Percentiles rank a stretch among this genome's conserved stretches.
phyloP scores from a whole-genome alignment of 2,888 invertebrate genomes.

The Clunio marinus region DNA sequence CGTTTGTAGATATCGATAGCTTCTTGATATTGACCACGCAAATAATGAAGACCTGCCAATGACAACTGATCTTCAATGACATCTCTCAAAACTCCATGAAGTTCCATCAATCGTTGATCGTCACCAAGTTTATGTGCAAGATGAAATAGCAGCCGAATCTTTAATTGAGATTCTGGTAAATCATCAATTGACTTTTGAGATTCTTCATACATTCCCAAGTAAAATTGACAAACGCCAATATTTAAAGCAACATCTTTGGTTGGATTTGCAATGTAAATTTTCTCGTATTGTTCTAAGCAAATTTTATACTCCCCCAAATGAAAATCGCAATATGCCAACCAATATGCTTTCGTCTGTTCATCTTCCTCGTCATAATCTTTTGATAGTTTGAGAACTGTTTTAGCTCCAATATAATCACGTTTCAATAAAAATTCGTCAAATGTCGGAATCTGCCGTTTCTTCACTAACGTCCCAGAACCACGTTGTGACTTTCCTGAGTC shows the following conservation, averaged over 20 bases:
- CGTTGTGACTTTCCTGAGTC: conserved; percentile 54
- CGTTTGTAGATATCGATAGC: conserved; percentile 98
- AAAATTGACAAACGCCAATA: conserved; percentile 92
- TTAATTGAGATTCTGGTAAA: conserved; percentile 62
- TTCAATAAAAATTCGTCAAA: conserved; percentile 84
- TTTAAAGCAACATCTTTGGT: conserved; percentile 67
- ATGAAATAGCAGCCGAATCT: conserved; percentile 83
- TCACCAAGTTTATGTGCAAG: conserved; percentile 88
- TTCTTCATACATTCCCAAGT: conserved; percentile 67
- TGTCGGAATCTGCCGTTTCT: conserved; percentile 57
- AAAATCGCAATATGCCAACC: conserved; percentile 94
- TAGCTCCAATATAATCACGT: conserved; percentile 91
- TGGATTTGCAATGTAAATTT: conserved; percentile 54
- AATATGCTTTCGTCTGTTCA: conserved; percentile 57
- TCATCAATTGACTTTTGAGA: conserved; percentile 62
- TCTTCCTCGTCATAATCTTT: conserved; percentile 42
- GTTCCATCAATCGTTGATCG: conserved; percentile 75
- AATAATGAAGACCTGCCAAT: conserved; percentile 91
- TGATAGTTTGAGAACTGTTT: conserved; percentile 72
- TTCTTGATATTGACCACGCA: conserved; percentile 95
- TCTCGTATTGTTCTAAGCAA: conserved; percentile 68
- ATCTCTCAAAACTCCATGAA: conserved; percentile 80
- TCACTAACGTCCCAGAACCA: conserved; percentile 44
- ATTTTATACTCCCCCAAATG: conserved; percentile 91
- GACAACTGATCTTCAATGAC: conserved; percentile 92